Percentiles rank a stretch among this genome's conserved stretches.
Conservation (phyloP, 2,113 vertebrate genomes). For the Connochaetes taurinus region DNA sequence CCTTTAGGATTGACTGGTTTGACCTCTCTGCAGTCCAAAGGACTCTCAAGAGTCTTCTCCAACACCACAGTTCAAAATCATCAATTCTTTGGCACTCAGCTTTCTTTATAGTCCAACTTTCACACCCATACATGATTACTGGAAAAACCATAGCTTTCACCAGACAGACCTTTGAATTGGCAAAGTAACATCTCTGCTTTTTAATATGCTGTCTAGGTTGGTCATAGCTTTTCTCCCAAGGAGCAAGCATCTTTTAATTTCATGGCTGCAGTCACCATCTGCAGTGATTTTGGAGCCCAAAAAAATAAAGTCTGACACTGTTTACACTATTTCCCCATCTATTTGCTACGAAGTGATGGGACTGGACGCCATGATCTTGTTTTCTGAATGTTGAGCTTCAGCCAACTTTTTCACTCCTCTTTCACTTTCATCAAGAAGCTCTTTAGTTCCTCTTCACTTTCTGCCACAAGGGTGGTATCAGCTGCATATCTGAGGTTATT, state of each 20-base stretch:
- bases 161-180: background rate
- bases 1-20: background rate
- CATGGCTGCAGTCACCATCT: background rate
- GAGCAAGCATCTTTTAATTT: background rate
- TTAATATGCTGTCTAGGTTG: background rate
- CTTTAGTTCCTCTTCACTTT: background rate
- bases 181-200: background rate
- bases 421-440: background rate
- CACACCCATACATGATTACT: background rate
- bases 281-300: accelerated
- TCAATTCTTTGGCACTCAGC: accelerated
- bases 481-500: background rate
- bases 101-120: background rate
- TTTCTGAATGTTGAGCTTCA: background rate
- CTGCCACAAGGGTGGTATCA: background rate
- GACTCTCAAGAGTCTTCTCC: background rate
- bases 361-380: background rate
- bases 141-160: background rate
- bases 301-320: background rate
- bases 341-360: background rate
- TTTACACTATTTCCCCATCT: background rate
- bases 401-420: background rate
- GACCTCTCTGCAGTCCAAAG: background rate
- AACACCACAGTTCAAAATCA: background rate
- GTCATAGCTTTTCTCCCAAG: background rate